Conservation (phyloP, 1,140 invertebrate genomes). For the Meloidogyne chitwoodi region DNA sequence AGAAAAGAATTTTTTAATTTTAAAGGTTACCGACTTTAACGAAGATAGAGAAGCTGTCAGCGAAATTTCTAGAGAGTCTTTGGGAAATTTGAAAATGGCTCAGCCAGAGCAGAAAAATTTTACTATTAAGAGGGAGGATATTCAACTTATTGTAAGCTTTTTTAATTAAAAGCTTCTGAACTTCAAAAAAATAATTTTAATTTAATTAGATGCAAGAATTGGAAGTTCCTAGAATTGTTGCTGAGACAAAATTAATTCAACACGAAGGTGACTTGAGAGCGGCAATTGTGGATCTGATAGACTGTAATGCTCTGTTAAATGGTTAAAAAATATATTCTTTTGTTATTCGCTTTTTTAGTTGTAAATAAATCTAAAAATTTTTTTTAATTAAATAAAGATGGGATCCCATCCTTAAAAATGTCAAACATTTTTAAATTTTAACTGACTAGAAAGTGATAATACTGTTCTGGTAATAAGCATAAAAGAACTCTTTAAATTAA, state of each 20-base stretch:
- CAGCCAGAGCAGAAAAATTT: constrained; percentile 23
- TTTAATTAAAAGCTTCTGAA: not conserved
- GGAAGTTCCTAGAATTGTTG: constrained; percentile 21
- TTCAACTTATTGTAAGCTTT: constrained; percentile 20
- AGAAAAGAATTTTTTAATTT: not conserved
- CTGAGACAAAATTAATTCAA: constrained; percentile 20
- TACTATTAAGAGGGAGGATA: constrained; percentile 23
- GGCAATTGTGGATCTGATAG: constrained; percentile 20
- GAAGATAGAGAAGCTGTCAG: constrained; percentile 27
- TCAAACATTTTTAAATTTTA: no score
- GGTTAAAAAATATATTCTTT: not conserved
- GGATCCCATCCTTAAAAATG: no score
- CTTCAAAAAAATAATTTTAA: not conserved
- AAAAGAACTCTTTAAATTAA: no score
- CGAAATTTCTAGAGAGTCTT: constrained; percentile 26
- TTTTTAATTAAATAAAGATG: no score
- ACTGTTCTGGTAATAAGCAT: no score
- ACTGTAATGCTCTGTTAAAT: not conserved
- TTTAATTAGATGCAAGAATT: constrained; percentile 13
- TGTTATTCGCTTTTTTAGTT: no score
- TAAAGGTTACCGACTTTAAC: constrained; percentile 22
- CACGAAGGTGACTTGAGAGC: constrained; percentile 23
- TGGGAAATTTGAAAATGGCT: constrained; percentile 23
- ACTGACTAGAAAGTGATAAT: no score
- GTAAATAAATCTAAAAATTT: no score